phyloP scores from a whole-genome alignment of 1,140 invertebrate species.

The Saccostrea echinata region DNA sequence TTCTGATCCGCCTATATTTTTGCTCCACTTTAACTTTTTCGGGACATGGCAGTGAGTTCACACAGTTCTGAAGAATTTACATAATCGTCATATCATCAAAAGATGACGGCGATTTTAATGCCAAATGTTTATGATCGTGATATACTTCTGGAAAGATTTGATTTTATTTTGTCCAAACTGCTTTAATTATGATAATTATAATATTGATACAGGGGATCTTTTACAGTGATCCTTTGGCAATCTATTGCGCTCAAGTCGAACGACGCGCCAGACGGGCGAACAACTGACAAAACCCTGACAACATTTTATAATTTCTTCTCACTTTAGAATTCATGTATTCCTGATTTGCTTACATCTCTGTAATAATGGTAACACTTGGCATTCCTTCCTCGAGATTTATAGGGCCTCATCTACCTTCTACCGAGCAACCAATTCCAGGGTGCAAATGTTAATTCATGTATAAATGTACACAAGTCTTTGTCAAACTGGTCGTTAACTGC shows the following conservation, averaged over 20 bases:
- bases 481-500: not conserved
- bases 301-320: slow-evolving; percentile 9
- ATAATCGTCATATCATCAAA: slow-evolving; percentile 3
- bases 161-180: slow-evolving; percentile 1
- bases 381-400: slow-evolving; percentile 20
- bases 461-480: not conserved
- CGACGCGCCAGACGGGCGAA: not conserved
- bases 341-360: not conserved
- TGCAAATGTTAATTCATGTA: slow-evolving; percentile 26
- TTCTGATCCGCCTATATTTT: not conserved
- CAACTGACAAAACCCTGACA: not conserved
- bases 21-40: not conserved
- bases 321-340: slow-evolving; percentile 20
- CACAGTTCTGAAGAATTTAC: not conserved
- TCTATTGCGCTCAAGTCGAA: not conserved
- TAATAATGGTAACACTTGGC: slow-evolving; percentile 15
- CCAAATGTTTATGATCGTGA: slow-evolving; percentile 4
- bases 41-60: not conserved
- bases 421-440: not conserved
- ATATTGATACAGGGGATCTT: slow-evolving; percentile 5
- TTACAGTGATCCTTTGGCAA: not conserved
- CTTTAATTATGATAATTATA: not conserved
- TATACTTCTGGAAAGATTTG: not conserved
- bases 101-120: not conserved
- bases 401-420: not conserved